A percentile compares a stretch with the other conserved stretches of the same genome.
Conservation (phyloP, 2,888 invertebrate genomes). For the Teleiodes luculella region DNA sequence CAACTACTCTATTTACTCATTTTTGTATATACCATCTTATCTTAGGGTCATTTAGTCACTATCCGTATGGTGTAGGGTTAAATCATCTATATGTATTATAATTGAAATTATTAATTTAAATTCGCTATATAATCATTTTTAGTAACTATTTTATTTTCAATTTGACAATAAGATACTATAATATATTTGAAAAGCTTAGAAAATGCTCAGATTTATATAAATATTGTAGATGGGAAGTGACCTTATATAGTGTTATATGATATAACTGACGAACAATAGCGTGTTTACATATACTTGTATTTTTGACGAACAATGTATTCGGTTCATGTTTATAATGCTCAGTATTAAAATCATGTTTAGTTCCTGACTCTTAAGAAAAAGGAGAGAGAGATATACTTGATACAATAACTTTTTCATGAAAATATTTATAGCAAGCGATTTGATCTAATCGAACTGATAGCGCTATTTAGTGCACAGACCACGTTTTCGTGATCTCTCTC, state of each 20-base stretch:
- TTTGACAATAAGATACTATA: slow-evolving; percentile 13
- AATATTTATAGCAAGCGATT: too few species aligned
- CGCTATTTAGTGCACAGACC: too few species aligned
- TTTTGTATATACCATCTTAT: slow-evolving; percentile 50
- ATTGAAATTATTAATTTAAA: slow-evolving; percentile 22
- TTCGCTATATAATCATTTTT: not conserved
- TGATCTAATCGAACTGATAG: too few species aligned
- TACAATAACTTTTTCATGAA: too few species aligned
- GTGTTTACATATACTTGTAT: not conserved
- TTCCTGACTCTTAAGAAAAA: slow-evolving; percentile 3
- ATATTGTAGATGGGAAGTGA: slow-evolving; percentile 38
- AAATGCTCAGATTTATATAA: slow-evolving; percentile 27
- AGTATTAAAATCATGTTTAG: slow-evolving; percentile 17
- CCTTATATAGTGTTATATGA: slow-evolving; percentile 28
- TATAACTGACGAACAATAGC: slow-evolving; percentile 26
- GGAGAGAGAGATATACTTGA: too few species aligned
- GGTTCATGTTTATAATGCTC: slow-evolving; percentile 10
- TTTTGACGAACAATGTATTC: slow-evolving; percentile 12
- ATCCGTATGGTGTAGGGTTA: slow-evolving; percentile 35
- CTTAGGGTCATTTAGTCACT: slow-evolving; percentile 41
- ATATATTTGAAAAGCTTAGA: slow-evolving; percentile 6
- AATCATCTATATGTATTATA: slow-evolving; percentile 23
- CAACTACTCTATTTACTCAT: slow-evolving; percentile 18
- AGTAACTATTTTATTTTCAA: slow-evolving; percentile 9
- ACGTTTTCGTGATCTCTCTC: too few species aligned